Conservation (phyloP, 2,113 vertebrate genomes). For the Proteles cristata region DNA sequence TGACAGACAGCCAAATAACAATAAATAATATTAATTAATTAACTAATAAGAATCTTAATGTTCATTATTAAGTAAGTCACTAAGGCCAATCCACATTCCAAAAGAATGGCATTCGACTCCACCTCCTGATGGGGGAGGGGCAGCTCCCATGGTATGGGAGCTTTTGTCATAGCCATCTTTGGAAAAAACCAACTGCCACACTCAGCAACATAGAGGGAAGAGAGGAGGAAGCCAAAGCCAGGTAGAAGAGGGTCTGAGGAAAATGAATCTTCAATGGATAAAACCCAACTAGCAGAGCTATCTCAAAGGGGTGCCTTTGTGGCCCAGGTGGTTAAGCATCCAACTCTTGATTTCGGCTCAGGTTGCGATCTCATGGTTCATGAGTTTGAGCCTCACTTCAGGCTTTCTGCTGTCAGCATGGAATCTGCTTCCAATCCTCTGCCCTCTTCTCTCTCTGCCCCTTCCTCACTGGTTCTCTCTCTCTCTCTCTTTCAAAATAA, state of each 20-base stretch:
- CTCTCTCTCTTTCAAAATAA: too few relatives aligned
- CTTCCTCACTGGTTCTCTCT: too few relatives aligned
- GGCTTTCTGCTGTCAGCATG: too few relatives aligned
- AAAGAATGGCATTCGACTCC: not conserved
- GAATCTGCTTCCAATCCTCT: too few relatives aligned
- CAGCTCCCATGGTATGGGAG: not conserved
- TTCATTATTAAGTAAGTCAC: constrained; percentile 10
- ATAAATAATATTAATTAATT: constrained; percentile 5
- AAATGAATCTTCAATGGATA: constrained; percentile 5
- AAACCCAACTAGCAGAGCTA: not conserved
- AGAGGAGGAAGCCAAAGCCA: not conserved
- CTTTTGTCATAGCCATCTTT: not conserved
- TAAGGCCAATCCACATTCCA: not conserved
- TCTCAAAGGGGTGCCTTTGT: not conserved
- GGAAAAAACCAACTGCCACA: not conserved
- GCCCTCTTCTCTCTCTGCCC: too few relatives aligned
- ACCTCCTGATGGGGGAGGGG: not conserved
- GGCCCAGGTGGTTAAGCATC: too few relatives aligned
- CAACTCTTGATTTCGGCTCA: too few relatives aligned
- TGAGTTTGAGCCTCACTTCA: too few relatives aligned
- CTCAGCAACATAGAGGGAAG: not conserved
- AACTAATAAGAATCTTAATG: constrained; percentile 4
- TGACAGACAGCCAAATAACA: not conserved
- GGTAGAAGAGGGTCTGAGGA: not conserved
- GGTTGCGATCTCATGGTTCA: too few relatives aligned